Conservation (phyloP, 35 echinoderm and acorn worm genomes). For the Apostichopus californicus region DNA sequence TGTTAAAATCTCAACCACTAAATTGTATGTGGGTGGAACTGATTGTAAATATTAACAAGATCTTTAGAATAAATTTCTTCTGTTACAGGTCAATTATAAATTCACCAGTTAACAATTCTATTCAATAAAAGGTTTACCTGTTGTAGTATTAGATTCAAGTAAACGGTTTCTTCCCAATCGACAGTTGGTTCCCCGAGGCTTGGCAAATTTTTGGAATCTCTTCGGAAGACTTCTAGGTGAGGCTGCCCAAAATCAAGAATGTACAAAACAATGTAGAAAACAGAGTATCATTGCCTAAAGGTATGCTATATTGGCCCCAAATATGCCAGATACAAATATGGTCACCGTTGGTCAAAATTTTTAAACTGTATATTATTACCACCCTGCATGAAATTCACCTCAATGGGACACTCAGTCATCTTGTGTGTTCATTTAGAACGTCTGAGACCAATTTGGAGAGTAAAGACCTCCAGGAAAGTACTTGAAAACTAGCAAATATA, state of each 20-base stretch:
- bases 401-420: too few relatives aligned
- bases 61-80: not conserved
- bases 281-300: too few relatives aligned
- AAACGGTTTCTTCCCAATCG: slow-evolving; percentile 99
- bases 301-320: too few relatives aligned
- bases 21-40: not conserved
- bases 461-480: too few relatives aligned
- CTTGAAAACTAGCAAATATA: too few relatives aligned
- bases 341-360: too few relatives aligned
- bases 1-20: not conserved
- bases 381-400: too few relatives aligned
- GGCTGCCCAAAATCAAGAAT: slow-evolving; percentile 59
- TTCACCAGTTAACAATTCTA: not conserved
- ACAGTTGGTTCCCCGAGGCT: slow-evolving; percentile 90
- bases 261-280: not conserved
- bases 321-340: too few relatives aligned
- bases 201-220: slow-evolving; percentile 96
- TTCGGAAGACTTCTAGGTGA: slow-evolving; percentile 86
- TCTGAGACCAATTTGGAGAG: too few relatives aligned
- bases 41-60: not conserved
- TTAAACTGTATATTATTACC: too few relatives aligned
- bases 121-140: slow-evolving; percentile 62
- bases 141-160: slow-evolving; percentile 99
- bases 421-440: too few relatives aligned
- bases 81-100: not conserved